Percentiles rank a stretch among this genome's conserved stretches.
These are phyloP conservation scores for Parauchenoglanis ngamensis DNA, from an alignment of 2,797 vertebrate species.

Conservation along the genomic window DNA sequence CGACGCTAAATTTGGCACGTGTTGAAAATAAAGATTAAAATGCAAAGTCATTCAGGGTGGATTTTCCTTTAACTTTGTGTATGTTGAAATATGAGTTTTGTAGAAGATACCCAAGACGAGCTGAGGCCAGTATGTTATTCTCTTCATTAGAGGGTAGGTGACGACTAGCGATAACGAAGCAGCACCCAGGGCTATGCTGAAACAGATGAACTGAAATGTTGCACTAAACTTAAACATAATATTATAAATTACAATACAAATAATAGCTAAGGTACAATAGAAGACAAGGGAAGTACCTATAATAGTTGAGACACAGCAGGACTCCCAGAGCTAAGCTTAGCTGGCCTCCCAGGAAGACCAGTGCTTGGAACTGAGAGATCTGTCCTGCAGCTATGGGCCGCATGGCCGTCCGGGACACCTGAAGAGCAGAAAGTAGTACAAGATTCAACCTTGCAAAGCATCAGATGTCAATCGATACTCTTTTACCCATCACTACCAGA, in stretches of 20 bases:
- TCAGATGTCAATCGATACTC: background rate
- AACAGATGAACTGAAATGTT: constrained; percentile 39
- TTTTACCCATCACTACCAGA: background rate
- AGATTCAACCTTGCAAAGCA: background rate
- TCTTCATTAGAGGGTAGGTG: constrained; percentile 94
- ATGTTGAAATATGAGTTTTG: background rate
- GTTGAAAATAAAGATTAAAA: background rate
- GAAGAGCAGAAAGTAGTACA: background rate
- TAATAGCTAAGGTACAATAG: background rate
- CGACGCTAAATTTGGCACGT: no score
- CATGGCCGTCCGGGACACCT: constrained; percentile 88
- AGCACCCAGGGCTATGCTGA: constrained; percentile 87
- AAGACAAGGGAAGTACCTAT: constrained; percentile 78
- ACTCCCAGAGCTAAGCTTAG: constrained; percentile 87
- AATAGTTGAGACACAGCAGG: constrained; percentile 91
- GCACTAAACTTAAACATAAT: no score
- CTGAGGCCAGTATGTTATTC: constrained; percentile 96
- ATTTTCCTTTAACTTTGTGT: background rate
- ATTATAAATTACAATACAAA: background rate
- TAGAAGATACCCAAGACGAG: constrained; percentile 82
- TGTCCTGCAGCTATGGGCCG: constrained; percentile 91
- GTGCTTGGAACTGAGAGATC: constrained; percentile 82
- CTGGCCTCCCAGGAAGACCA: constrained; percentile 89
- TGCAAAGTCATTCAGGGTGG: background rate
- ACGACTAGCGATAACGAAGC: constrained; percentile 87